phyloP scores from a whole-genome alignment of 2,797 vertebrate genomes.

The Momotus momota region DNA sequence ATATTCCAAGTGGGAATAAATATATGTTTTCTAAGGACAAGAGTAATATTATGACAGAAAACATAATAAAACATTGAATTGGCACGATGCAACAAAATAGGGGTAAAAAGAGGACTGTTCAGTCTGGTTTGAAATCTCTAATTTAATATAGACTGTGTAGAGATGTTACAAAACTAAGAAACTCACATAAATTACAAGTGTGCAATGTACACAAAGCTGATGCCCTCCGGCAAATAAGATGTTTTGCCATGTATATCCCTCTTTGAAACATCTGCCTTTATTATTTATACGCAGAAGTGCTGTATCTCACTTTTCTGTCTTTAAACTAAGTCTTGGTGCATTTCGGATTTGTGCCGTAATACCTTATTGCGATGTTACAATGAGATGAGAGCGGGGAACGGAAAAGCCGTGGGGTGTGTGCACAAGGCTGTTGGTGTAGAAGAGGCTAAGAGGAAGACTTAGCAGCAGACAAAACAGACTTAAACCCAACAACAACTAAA shows the following conservation, averaged over 20 bases:
- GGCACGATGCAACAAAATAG: slow-evolving; percentile 68
- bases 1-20: slow-evolving; percentile 77
- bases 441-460: background rate
- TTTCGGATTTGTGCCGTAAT: background rate
- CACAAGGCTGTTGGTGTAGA: background rate
- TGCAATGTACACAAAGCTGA: background rate
- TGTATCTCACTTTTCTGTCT: background rate
- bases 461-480: background rate
- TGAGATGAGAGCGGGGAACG: background rate
- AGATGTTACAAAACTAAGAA: slow-evolving; percentile 49
- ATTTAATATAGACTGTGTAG: slow-evolving; percentile 39
- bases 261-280: slow-evolving; percentile 14
- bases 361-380: background rate
- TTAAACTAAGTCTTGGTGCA: background rate
- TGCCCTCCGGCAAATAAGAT: background rate
- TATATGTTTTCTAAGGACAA: slow-evolving; percentile 75
- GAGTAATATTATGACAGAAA: slow-evolving; percentile 79
- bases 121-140: slow-evolving; percentile 72
- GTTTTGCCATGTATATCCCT: slow-evolving; percentile 5
- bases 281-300: slow-evolving; percentile 20
- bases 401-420: background rate
- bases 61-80: slow-evolving; percentile 77
- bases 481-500: background rate
- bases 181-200: slow-evolving; percentile 26
- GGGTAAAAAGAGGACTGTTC: slow-evolving; percentile 70